phyloP scores from a whole-genome alignment of 2,797 vertebrate species.

The Cynopterus sphinx region DNA sequence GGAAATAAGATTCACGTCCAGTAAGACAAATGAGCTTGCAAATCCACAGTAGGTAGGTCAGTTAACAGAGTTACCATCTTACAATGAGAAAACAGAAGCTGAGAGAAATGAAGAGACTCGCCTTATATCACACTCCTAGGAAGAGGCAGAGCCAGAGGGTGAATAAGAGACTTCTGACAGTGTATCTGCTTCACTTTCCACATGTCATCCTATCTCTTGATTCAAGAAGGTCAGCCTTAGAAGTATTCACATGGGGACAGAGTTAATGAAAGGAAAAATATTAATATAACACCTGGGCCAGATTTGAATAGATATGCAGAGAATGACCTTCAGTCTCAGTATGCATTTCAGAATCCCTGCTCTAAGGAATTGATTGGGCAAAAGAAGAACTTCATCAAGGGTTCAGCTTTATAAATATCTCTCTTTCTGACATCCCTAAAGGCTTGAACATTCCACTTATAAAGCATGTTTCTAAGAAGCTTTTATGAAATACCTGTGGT shows the following conservation, averaged over 20 bases:
- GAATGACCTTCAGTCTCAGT: constrained; percentile 61
- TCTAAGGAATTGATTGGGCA: constrained; percentile 34
- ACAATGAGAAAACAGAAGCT: neutral
- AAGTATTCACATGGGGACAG: constrained; percentile 45
- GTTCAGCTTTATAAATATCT: constrained; percentile 50
- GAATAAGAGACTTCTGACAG: neutral
- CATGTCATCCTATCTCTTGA: neutral
- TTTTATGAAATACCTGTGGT: neutral
- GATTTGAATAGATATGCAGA: constrained; percentile 49
- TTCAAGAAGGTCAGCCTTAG: constrained; percentile 61
- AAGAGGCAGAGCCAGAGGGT: neutral
- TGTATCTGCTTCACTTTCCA: neutral
- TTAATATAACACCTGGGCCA: constrained; percentile 62
- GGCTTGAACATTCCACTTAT: neutral
- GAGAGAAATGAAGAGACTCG: neutral
- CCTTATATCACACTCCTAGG: too few species aligned
- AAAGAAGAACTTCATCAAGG: constrained; percentile 64
- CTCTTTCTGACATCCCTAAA: neutral
- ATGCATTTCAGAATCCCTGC: constrained; percentile 57
- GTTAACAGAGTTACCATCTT: neutral
- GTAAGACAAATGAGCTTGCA: neutral
- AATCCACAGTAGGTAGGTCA: neutral
- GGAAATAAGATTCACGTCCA: neutral
- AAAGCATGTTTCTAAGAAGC: neutral
- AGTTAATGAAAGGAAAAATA: constrained; percentile 70